Base-by-base conservation (phyloP, 2,113 vertebrate genomes). In the Pygoscelis adeliae region DNA sequence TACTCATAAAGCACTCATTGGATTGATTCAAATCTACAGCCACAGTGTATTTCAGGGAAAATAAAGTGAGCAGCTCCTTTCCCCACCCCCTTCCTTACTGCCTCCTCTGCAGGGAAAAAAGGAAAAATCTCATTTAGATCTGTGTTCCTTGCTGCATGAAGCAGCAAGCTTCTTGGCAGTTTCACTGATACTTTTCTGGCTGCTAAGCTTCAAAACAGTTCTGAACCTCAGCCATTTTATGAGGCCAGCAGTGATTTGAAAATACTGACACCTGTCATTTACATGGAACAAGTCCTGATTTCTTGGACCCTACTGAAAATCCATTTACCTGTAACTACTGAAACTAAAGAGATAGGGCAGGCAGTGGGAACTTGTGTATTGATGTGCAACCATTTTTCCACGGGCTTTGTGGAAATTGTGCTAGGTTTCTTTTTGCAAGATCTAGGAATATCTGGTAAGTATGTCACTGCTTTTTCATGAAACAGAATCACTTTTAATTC, bases 111-210 rank as follows among this genome's bases (percentile, higher is more conserved):
- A 83, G 83, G 38, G 65, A 80, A 87, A 89, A 89, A 66, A 49
- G 52, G 40, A 88, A 86, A 96, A 93, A 83, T 65, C 82, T 90
- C 61, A 83, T 93, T 80, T 93, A 46, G 67, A 76, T 91, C 73
- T 74, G 50, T 73, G 53, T 65, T 97, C 84, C 70, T 67, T 81
- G 65, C 71, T 92, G 46, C 69, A 94, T 76, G 73, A 87, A 95
- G 71, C 83, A 67, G 89, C 61, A 93, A 97, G 80, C 58, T 72
- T 79, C 93, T 96, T 90, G 87, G 92, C 87, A 90, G 81, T 61
- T 92, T 92, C 76, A 86, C 55, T 91, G 92, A 61, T 77, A 71
- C 47, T 81, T 86, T 93, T 96, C 86, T 95, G 74, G 36, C 42
- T 96, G 76, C 72, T 94, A 62, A 90, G 66, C 81, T 89, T 83